Percentiles rank a stretch among this genome's conserved stretches.
phyloP scores from a whole-genome alignment of 2,113 vertebrate genomes.

The Gallinago media region DNA sequence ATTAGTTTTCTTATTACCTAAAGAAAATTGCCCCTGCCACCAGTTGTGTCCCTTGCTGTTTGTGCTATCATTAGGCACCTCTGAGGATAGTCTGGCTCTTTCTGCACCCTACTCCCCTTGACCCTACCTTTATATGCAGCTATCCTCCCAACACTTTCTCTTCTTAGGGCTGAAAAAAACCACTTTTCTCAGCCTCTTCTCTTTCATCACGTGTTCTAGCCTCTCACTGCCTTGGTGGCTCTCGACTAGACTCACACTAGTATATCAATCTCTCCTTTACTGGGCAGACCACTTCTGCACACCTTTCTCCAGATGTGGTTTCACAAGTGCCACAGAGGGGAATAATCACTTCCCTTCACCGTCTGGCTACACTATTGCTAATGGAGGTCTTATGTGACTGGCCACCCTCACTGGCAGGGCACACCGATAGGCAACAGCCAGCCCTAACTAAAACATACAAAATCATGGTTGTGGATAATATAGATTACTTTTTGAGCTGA shows the following conservation, averaged over 20 bases:
- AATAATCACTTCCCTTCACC: neutral
- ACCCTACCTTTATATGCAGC: too few relatives aligned
- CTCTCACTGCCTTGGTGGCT: neutral
- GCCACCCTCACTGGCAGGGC: neutral
- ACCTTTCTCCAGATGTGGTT: neutral
- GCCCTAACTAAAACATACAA: neutral
- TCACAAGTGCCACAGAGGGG: neutral
- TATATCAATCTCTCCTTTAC: neutral
- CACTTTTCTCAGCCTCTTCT: neutral
- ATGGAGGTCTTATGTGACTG: fast-evolving
- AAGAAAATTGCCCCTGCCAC: neutral
- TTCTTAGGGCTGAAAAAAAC: neutral
- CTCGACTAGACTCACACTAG: neutral
- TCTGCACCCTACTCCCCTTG: neutral
- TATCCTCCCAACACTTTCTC: neutral
- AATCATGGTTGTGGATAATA: neutral
- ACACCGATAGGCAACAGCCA: neutral
- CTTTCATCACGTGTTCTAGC: neutral
- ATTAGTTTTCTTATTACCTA: neutral
- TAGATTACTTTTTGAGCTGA: neutral
- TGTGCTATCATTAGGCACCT: neutral
- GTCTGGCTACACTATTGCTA: fast-evolving
- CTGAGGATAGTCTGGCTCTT: neutral
- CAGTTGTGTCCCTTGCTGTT: neutral
- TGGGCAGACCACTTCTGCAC: neutral